These are phyloP conservation scores for Epicauta chinensis DNA, from an alignment of 1,140 invertebrate species.

Conservation along the genomic window DNA sequence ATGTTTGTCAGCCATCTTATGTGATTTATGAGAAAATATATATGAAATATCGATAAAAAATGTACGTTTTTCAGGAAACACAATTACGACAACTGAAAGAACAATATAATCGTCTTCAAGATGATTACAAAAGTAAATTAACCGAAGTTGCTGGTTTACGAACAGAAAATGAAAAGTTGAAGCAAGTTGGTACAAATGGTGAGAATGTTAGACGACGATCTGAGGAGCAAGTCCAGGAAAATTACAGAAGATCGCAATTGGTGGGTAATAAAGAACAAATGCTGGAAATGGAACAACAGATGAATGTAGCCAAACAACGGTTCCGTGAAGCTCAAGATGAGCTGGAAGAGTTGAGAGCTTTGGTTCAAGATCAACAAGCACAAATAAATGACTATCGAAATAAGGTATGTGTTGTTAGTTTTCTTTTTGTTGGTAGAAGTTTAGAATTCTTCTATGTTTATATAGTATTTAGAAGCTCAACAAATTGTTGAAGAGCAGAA, in stretches of 20 bases:
- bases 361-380: constrained; percentile 62
- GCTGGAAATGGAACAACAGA: constrained; percentile 57
- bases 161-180: constrained; percentile 47
- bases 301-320: constrained; percentile 54
- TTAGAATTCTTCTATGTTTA: not conserved
- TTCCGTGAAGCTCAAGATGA: constrained; percentile 60
- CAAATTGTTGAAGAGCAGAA: constrained; percentile 68
- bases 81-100: constrained; percentile 47
- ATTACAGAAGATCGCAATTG: constrained; percentile 41
- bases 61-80: constrained; percentile 15
- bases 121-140: constrained; percentile 52
- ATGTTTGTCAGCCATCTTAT: not conserved
- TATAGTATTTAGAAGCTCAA: constrained; percentile 59
- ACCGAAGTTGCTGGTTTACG: constrained; percentile 49
- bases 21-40: too few species aligned
- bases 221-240: constrained; percentile 49
- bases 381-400: constrained; percentile 69
- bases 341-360: constrained; percentile 56
- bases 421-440: not conserved
- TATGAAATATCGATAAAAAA: too few species aligned
- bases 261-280: constrained; percentile 49
- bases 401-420: constrained; percentile 47
- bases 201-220: constrained; percentile 47
- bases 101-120: constrained; percentile 50
- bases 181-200: constrained; percentile 45